These are phyloP conservation scores for Cochlearius cochlearius DNA, from an alignment of 2,113 vertebrate species.

Conservation along the genomic window DNA sequence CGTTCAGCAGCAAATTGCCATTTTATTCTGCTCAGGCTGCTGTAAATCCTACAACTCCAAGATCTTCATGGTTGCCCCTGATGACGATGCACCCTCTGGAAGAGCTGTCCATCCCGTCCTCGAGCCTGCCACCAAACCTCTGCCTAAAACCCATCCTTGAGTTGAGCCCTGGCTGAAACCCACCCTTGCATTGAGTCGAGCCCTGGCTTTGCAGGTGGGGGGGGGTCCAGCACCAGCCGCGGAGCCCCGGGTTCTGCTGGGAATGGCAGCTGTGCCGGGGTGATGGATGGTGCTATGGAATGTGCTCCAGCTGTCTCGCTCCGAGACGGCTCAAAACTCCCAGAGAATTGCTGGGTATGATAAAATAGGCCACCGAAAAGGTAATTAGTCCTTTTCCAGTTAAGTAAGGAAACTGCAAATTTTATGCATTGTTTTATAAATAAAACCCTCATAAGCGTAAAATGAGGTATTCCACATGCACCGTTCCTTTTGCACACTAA, in stretches of 20 bases:
- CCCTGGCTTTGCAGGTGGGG: rapidly evolving
- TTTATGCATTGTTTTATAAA: not conserved
- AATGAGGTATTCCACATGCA: not conserved
- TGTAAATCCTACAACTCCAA: too few relatives aligned
- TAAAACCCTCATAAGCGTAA: not conserved
- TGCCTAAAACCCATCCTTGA: too few relatives aligned
- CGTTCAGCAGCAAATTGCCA: rapidly evolving
- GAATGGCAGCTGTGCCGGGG: rapidly evolving
- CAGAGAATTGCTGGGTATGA: rapidly evolving
- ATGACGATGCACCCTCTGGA: rapidly evolving
- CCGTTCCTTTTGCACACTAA: not conserved
- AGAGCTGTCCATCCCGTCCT: rapidly evolving
- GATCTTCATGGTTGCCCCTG: rapidly evolving
- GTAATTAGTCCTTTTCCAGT: not conserved
- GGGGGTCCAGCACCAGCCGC: rapidly evolving
- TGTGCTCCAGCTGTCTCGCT: not conserved
- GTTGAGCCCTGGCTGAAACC: not conserved
- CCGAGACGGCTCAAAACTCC: rapidly evolving
- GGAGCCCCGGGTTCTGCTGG: not conserved
- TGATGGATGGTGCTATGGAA: not conserved
- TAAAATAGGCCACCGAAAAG: not conserved
- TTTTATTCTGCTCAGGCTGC: rapidly evolving
- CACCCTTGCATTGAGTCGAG: rapidly evolving
- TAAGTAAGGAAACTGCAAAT: not conserved
- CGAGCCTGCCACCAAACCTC: rapidly evolving